Evolutionary conservation across 2,888 invertebrate species (phyloP), one percentile per base, ranked within the genome.

Genomic region (Mythimna pallens): DNA sequence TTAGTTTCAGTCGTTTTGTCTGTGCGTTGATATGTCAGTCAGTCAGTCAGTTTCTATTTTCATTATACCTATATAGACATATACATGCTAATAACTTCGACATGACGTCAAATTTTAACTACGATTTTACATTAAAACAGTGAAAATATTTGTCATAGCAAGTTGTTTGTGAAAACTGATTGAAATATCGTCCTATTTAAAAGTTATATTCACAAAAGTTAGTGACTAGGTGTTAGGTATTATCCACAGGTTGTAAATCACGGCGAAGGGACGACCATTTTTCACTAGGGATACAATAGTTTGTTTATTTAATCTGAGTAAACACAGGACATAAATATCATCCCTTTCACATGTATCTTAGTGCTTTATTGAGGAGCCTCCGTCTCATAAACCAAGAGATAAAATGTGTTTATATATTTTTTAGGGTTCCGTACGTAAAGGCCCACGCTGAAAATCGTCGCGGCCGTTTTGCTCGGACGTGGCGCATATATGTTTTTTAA

Each of bases 261-360:
- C 70, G 58, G 6, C 6, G 34, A 78, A 83, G 65, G 83, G 82
- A 65, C 71, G 57, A 34, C 73, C 17, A 78, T 85, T 85, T 82
- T 85, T 85, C 80, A 85, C 80, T 62, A 14, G 52, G 72, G 67
- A 73, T 58, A 78, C 85, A 82, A 85, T 83, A 85, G 85, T 82
- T 83, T 81, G 64, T 83, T 75, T 83, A 80, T 83, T 65, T 79
- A 81, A 83, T 85, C 73, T 71, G 36, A 59, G 73, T 79, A 77
- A 81, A 79, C 85, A 82, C 75, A 68, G 77, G 52, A 71, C 73
- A 83, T 85, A 83, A 85, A 85, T 85, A 85, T 83, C 69, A 75
- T 70, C 84, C 85, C 74, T 63, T 63, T 58, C 25, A 69, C 73
- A 79, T 85, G 73, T n/a, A 83, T 85, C 83, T 79, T 73, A 64